phyloP scores from a whole-genome alignment of 1,140 invertebrate species.

The Philopotamus ludificatus region DNA sequence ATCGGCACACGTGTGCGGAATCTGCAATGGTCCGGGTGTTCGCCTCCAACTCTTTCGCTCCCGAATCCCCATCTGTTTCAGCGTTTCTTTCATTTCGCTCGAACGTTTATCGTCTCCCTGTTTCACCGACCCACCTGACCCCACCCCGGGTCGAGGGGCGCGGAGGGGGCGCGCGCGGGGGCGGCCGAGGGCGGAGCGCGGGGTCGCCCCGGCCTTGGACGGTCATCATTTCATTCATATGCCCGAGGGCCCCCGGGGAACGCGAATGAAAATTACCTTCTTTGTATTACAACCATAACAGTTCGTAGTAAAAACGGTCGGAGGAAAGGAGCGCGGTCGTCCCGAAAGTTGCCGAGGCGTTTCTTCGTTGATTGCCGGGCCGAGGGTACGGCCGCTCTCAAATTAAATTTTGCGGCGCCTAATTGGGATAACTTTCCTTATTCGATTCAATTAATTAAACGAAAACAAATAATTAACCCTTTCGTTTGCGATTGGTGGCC shows the following conservation, averaged over 20 bases:
- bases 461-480: too few species aligned
- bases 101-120: background rate
- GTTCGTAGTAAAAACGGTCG: slow-evolving; percentile 11
- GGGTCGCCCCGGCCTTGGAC: too few species aligned
- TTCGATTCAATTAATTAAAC: too few species aligned
- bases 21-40: slow-evolving; percentile 9
- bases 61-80: background rate
- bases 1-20: slow-evolving; percentile 20
- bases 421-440: too few species aligned
- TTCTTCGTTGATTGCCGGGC: too few species aligned
- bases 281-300: slow-evolving; percentile 20
- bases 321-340: too few species aligned
- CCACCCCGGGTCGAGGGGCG: slow-evolving; percentile 1
- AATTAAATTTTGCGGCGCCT: too few species aligned
- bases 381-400: too few species aligned
- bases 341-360: too few species aligned
- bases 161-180: background rate
- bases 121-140: background rate
- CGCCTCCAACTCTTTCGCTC: slow-evolving; percentile 4
- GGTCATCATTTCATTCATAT: slow-evolving; percentile 25
- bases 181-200: background rate
- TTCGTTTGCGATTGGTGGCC: too few species aligned
- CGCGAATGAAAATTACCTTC: slow-evolving; percentile 20
- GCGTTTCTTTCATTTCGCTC: background rate
- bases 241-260: background rate